Conservation (phyloP, 2,113 vertebrate species). For the Antechinus flavipes region DNA sequence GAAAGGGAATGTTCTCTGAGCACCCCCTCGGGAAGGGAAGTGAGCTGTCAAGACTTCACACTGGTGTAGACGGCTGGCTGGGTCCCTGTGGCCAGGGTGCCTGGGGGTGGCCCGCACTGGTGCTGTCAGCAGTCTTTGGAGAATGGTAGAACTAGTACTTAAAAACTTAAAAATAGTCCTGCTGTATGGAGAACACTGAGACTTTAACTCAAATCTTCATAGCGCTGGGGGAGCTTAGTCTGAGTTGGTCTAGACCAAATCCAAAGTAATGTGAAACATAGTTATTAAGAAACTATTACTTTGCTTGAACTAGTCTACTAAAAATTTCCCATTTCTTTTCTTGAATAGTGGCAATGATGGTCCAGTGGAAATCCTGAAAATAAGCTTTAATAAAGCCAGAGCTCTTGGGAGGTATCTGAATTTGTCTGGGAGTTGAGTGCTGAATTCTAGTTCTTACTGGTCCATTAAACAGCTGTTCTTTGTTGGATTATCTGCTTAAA, state of each 20-base stretch:
- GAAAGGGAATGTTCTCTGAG: not conserved
- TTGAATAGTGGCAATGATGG: conserved; percentile 47
- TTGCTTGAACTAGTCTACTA: conserved; percentile 74
- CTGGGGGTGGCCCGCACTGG: not conserved
- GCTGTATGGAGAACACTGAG: conserved; percentile 69
- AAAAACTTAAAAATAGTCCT: conserved; percentile 69
- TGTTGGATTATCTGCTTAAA: not conserved
- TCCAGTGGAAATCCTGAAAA: conserved; percentile 75
- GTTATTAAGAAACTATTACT: conserved; percentile 72
- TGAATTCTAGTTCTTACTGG: conserved; percentile 11
- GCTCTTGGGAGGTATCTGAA: conserved; percentile 70
- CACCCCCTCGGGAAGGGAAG: not conserved
- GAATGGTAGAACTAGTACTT: conserved; percentile 40
- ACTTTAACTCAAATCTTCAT: conserved; percentile 53
- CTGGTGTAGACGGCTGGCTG: not conserved
- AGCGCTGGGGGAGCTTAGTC: conserved; percentile 6
- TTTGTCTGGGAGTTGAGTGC: conserved; percentile 61
- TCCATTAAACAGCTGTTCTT: conserved; percentile 46
- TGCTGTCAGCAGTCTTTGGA: conserved; percentile 32
- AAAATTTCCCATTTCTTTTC: conserved; percentile 63
- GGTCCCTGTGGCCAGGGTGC: not conserved
- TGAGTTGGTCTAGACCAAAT: conserved; percentile 28
- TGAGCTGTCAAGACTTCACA: not conserved
- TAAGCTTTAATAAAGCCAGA: conserved; percentile 74
- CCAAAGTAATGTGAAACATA: conserved; percentile 66